A percentile compares a stretch with the other conserved stretches of the same genome.
These are phyloP conservation scores for Graptemys geographica DNA, from an alignment of 2,797 vertebrate genomes.

Conservation along the genomic window DNA sequence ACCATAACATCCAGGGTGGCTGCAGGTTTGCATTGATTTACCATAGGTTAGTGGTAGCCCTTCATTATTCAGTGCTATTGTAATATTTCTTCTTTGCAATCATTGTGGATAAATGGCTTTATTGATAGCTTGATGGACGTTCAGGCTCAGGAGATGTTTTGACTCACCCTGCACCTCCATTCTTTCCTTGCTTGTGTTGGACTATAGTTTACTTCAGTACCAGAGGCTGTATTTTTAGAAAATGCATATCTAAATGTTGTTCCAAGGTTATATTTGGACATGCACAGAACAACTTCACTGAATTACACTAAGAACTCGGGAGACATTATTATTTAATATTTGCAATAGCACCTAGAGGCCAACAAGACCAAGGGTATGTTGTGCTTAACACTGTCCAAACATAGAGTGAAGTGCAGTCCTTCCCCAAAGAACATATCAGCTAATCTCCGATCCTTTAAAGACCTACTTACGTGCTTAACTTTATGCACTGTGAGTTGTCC, in stretches of 20 bases:
- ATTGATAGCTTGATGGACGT: background rate
- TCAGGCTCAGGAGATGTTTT: constrained; percentile 13
- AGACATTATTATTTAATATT: background rate
- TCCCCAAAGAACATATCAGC: background rate
- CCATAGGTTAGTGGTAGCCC: background rate
- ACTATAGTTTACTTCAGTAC: background rate
- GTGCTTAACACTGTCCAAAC: background rate
- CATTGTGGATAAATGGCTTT: background rate
- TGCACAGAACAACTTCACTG: background rate
- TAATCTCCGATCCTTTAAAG: background rate
- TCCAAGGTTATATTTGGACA: background rate
- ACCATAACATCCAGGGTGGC: constrained; percentile 37
- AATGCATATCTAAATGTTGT: background rate
- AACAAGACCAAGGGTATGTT: background rate
- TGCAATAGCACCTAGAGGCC: background rate
- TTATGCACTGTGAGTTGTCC: background rate
- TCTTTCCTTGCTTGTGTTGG: background rate
- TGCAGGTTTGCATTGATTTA: constrained; percentile 40
- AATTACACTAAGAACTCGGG: background rate
- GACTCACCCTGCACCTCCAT: background rate
- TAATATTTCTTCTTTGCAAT: background rate
- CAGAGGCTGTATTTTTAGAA: background rate
- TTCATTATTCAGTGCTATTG: constrained; percentile 33
- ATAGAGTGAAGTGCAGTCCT: background rate
- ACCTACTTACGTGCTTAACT: background rate